Conservation (phyloP, 2,113 vertebrate species). For the Xerus inauris region DNA sequence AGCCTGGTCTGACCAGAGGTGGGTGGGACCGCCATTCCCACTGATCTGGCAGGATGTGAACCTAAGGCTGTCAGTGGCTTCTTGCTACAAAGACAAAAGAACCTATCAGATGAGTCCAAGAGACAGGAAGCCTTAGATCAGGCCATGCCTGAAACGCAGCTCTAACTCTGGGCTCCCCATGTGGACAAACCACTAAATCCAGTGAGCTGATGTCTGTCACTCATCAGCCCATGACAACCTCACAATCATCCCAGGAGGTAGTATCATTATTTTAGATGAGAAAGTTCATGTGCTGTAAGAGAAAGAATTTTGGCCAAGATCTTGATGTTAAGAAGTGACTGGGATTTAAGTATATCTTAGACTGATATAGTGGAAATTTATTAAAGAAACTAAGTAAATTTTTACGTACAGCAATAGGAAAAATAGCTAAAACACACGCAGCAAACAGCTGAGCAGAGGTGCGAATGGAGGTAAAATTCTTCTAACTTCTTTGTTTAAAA, state of each 20-base stretch:
- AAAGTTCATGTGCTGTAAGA: background rate
- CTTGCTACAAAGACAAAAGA: background rate
- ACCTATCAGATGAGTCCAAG: background rate
- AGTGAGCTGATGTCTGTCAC: background rate
- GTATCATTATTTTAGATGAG: background rate
- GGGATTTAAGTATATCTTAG: background rate
- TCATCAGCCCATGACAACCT: background rate
- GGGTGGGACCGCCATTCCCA: background rate
- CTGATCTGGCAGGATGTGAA: background rate
- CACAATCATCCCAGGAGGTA: background rate
- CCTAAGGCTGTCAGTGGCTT: background rate
- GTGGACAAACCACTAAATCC: background rate
- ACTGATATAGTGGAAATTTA: background rate
- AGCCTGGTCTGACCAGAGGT: background rate
- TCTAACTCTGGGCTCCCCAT: background rate
- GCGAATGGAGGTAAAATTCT: background rate
- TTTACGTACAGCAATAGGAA: background rate
- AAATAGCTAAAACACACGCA: background rate
- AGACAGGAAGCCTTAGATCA: background rate
- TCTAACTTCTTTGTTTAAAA: background rate
- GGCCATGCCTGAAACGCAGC: background rate
- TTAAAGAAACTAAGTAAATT: background rate
- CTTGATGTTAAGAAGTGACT: background rate
- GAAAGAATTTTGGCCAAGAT: background rate
- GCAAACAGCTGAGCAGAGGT: background rate